Base-by-base conservation (phyloP, 2,888 invertebrate genomes). In the Dryobotodes eremita region DNA sequence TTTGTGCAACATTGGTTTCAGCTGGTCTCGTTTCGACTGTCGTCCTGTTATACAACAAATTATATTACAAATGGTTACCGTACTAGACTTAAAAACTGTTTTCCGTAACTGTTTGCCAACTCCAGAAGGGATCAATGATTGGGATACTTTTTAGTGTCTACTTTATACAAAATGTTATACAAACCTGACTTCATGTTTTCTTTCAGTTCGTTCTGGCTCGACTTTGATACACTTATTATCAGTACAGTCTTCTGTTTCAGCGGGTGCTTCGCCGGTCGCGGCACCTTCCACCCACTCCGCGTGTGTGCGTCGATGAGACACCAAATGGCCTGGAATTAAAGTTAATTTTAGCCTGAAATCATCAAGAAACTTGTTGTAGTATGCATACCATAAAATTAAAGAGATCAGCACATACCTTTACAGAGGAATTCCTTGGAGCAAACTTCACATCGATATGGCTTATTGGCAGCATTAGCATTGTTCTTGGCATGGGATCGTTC, bases 371-470 rank as follows among this genome's bases (percentile, higher is more conserved):
- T 17, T 55, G 23, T 42, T 0, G 7, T 31, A 11, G 13, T 13
- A 46, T 65, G 11, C 42, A 53, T 57, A 20, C 26, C 0, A 1
- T 42, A 36, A 50, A 31, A 31, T 36, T 15, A 31, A 53, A 36
- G 15, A 55, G 6, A 65, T 31, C 2, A 5, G 48, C n/a, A 66
- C n/a, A 71, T 91, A 96, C 98, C 98, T 97, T 98, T 98, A 95
- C 98, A 98, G 97, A 98, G 98, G 93, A 98, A 98, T 93, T 98
- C 98, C 94, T 98, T 98, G 66, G 98, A 98, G 91, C 98, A 98
- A 75, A 98, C 96, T 89, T 98, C 98, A 92, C 98, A 98, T 75
- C 98, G 97, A 95, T 98, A 98, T 3, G 97, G 98, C 77, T 98
- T 96, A 86, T 97, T 97, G 80, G 97, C 97, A 50, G 84, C 85